A percentile compares a stretch with the other conserved stretches of the same genome.
phyloP scores from a whole-genome alignment of 2,888 invertebrate genomes.

The Pachliopta kotzebuea region DNA sequence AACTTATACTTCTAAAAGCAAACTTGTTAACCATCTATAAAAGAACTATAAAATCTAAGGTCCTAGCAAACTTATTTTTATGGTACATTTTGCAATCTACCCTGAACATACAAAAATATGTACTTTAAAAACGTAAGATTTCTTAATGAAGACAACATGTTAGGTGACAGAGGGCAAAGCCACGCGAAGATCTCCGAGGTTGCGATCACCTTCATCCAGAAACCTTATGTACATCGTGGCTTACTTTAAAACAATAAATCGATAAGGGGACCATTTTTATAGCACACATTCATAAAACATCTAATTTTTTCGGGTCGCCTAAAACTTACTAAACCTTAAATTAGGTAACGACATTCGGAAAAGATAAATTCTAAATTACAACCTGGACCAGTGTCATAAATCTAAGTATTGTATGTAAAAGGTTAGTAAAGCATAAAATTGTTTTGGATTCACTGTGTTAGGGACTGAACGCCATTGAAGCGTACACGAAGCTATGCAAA shows the following conservation, averaged over 20 bases:
- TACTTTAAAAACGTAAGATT: slow-evolving; percentile 63
- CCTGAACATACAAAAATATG: slow-evolving; percentile 79
- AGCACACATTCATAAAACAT: slow-evolving; percentile 70
- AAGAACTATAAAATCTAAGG: slow-evolving; percentile 76
- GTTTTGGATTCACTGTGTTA: slow-evolving; percentile 55
- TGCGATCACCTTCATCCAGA: slow-evolving; percentile 51
- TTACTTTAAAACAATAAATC: slow-evolving; percentile 50
- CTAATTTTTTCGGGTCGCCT: slow-evolving; percentile 62
- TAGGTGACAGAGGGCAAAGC: neutral
- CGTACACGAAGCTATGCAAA: slow-evolving; percentile 65
- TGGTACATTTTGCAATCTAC: slow-evolving; percentile 69
- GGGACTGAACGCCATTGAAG: slow-evolving; percentile 64
- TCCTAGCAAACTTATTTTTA: slow-evolving; percentile 72
- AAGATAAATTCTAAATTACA: slow-evolving; percentile 70
- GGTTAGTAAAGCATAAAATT: slow-evolving; percentile 62
- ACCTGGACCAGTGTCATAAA: slow-evolving; percentile 75
- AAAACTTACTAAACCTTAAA: slow-evolving; percentile 67
- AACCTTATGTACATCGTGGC: slow-evolving; percentile 50
- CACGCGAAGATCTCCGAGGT: slow-evolving; percentile 2
- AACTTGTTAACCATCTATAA: slow-evolving; percentile 75
- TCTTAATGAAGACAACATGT: slow-evolving; percentile 50
- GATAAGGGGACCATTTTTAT: slow-evolving; percentile 59
- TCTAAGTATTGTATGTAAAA: slow-evolving; percentile 49
- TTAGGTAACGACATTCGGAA: slow-evolving; percentile 70
- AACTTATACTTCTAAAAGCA: slow-evolving; percentile 77